phyloP scores from a whole-genome alignment of 2,888 invertebrate species.

The Tetragnatha montana region DNA sequence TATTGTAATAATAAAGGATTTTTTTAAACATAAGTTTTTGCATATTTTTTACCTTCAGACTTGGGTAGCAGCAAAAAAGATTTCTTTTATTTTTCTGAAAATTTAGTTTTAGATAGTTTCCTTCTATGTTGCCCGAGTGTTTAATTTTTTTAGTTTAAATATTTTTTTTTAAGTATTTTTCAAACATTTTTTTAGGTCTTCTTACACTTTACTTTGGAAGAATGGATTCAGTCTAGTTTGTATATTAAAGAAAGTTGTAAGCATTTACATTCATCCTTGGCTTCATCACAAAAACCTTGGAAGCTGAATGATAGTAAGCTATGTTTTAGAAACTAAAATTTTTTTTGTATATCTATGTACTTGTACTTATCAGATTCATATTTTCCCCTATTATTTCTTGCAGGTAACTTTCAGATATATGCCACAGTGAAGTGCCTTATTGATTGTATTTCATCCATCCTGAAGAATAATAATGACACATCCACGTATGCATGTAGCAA shows the following conservation, averaged over 20 bases:
- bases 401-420: slow-evolving; percentile 22
- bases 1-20: too few relatives aligned
- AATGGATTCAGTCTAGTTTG: slow-evolving; percentile 28
- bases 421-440: slow-evolving; percentile 18
- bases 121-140: neutral
- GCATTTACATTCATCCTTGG: neutral
- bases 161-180: neutral
- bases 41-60: too few relatives aligned
- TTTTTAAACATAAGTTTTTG: too few relatives aligned
- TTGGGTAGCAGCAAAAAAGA: too few relatives aligned
- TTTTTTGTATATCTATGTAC: too few relatives aligned
- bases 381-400: neutral
- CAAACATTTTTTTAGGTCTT: neutral
- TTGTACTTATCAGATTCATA: too few relatives aligned
- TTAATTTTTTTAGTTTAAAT: neutral
- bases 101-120: neutral
- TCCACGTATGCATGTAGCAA: neutral
- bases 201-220: slow-evolving; percentile 5
- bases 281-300: neutral
- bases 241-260: slow-evolving; percentile 5
- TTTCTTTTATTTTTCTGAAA: neutral
- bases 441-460: neutral
- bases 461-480: neutral
- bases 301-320: slow-evolving; percentile 26
- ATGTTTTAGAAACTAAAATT: neutral